A percentile compares a stretch with the other conserved stretches of the same genome.
These are phyloP conservation scores for Engystomops pustulosus DNA, from an alignment of 2,113 vertebrate species.

Conservation along the genomic window DNA sequence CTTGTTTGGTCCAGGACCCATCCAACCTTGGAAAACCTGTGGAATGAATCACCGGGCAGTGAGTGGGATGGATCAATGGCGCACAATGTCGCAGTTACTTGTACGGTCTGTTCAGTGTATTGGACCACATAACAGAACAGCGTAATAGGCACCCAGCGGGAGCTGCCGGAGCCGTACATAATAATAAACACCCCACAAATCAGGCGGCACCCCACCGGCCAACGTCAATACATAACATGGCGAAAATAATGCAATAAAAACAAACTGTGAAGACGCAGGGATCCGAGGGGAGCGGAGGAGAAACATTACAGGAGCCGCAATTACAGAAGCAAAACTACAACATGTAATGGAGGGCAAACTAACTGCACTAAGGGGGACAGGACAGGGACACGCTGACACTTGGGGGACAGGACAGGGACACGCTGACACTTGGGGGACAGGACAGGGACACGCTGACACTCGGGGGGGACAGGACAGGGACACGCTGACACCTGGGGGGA, in stretches of 20 bases:
- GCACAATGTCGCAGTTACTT: not conserved
- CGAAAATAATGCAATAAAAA: not conserved
- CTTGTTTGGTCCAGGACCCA: slow-evolving; percentile 80
- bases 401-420: not conserved
- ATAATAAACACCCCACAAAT: not conserved
- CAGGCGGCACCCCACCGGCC: not conserved
- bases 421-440: not conserved
- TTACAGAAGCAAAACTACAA: not conserved
- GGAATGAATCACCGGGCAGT: not conserved
- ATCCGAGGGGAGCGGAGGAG: not conserved
- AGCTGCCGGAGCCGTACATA: not conserved
- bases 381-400: not conserved
- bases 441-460: too few relatives aligned
- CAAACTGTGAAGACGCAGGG: not conserved
- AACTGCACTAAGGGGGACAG: too few relatives aligned
- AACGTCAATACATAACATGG: not conserved
- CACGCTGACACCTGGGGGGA: too few relatives aligned
- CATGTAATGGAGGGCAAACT: too few relatives aligned
- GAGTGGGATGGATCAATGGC: not conserved
- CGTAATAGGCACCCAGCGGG: not conserved
- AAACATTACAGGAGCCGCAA: not conserved
- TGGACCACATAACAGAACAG: not conserved
- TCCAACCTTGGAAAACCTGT: slow-evolving; percentile 74
- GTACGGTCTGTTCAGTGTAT: not conserved
- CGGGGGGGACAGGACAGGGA: too few relatives aligned